A percentile compares a stretch with the other conserved stretches of the same genome.
These are phyloP conservation scores for Cheiracanthium punctorium DNA, from an alignment of 2,888 invertebrate species.

Conservation along the genomic window DNA sequence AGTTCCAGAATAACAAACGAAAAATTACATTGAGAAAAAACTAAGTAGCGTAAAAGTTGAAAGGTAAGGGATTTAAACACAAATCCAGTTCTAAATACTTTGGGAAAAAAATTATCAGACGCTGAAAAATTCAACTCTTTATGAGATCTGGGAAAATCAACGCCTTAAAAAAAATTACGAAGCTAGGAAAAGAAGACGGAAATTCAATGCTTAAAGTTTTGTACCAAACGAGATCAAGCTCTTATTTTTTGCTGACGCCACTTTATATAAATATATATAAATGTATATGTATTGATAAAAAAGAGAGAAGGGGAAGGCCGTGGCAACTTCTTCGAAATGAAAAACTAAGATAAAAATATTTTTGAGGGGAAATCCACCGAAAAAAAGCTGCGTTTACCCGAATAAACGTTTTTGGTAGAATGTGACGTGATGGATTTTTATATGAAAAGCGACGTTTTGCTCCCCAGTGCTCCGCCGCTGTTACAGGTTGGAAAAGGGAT, in stretches of 20 bases:
- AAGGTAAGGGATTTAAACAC: not conserved
- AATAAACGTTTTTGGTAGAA: slow-evolving; percentile 3
- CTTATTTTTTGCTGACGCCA: slow-evolving; percentile 67
- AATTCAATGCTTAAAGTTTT: slow-evolving; percentile 67
- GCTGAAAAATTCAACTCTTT: not conserved
- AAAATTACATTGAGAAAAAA: too few relatives aligned
- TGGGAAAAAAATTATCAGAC: slow-evolving; percentile 21
- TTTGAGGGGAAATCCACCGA: not conserved
- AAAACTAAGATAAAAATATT: slow-evolving; percentile 19
- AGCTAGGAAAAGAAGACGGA: slow-evolving; percentile 48
- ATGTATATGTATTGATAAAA: slow-evolving; percentile 8
- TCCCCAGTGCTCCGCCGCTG: not conserved
- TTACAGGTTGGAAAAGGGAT: not conserved
- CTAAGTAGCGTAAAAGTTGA: not conserved
- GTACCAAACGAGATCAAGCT: slow-evolving; percentile 63
- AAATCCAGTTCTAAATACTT: slow-evolving; percentile 34
- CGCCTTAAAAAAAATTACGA: slow-evolving; percentile 24
- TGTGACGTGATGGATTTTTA: not conserved
- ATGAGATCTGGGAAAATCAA: not conserved
- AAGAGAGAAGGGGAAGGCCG: not conserved
- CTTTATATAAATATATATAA: slow-evolving; percentile 60
- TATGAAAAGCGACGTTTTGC: not conserved
- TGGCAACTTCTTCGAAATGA: slow-evolving; percentile 4
- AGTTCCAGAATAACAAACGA: not conserved
- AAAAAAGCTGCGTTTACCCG: slow-evolving; percentile 5